Conservation (phyloP, 2,888 invertebrate genomes). For the Eumerus sabulonum region DNA sequence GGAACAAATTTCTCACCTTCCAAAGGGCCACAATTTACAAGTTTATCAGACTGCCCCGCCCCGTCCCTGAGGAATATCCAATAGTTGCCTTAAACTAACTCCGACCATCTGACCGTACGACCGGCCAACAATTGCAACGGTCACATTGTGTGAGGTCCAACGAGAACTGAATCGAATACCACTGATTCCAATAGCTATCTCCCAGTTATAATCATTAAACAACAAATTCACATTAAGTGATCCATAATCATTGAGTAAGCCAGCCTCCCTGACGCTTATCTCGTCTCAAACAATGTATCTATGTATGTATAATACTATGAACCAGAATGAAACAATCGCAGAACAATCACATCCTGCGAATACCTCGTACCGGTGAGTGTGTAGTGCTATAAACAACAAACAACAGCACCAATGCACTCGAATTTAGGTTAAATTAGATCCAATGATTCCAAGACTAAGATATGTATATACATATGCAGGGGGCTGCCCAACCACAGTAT, state of each 20-base stretch:
- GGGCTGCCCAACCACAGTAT: not conserved
- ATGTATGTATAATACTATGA: too few relatives aligned
- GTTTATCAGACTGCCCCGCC: not conserved
- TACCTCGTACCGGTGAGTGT: not conserved
- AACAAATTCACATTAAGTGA: conserved; percentile 64
- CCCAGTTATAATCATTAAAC: conserved; percentile 40
- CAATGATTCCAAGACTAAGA: conserved; percentile 44
- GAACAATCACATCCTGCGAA: conserved; percentile 49
- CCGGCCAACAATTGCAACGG: too few relatives aligned
- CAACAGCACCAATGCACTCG: conserved; percentile 51
- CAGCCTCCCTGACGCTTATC: conserved; percentile 37
- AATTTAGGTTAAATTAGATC: conserved; percentile 67
- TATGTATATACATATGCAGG: too few relatives aligned
- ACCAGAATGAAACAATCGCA: conserved; percentile 21
- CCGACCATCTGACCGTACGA: not conserved
- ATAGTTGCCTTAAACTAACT: not conserved
- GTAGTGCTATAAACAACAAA: conserved; percentile 50
- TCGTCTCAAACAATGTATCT: too few relatives aligned
- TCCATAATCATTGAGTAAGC: conserved; percentile 46
- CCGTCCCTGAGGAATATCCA: not conserved
- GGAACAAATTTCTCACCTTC: too few relatives aligned
- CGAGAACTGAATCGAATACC: too few relatives aligned
- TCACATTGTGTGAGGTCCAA: conserved; percentile 7
- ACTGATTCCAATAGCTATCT: conserved; percentile 12
- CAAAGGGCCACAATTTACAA: not conserved